Conservation (phyloP, 2,797 vertebrate species). For the Pampus argenteus region DNA sequence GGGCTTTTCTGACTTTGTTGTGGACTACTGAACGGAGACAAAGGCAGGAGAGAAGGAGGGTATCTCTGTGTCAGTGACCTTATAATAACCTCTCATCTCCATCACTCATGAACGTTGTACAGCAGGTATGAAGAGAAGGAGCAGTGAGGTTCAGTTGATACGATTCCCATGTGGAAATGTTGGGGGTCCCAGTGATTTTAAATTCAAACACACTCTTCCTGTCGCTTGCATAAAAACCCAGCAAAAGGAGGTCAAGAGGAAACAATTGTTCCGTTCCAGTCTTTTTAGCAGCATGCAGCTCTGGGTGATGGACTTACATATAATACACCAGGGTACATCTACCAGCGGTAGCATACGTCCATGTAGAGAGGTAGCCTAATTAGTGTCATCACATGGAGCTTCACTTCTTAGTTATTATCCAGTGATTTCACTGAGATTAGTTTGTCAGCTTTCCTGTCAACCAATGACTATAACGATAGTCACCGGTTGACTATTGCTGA, state of each 20-base stretch:
- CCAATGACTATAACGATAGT: too few relatives aligned
- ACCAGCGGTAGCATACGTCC: not conserved
- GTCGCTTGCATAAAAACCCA: constrained; percentile 26
- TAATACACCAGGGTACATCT: not conserved
- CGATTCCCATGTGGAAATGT: not conserved
- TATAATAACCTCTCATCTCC: constrained; percentile 18
- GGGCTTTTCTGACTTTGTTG: constrained; percentile 33
- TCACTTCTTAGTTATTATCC: too few relatives aligned
- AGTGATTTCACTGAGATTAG: too few relatives aligned
- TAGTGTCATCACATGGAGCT: too few relatives aligned
- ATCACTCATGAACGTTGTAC: constrained; percentile 11
- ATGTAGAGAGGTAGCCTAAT: too few relatives aligned
- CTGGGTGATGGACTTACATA: not conserved
- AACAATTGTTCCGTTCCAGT: constrained; percentile 36
- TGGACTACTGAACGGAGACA: constrained; percentile 8
- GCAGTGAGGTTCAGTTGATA: constrained; percentile 1
- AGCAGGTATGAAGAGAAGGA: constrained; percentile 26
- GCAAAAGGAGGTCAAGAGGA: constrained; percentile 49
- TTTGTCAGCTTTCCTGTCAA: too few relatives aligned
- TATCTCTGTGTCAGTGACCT: constrained; percentile 23
- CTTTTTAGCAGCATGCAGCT: constrained; percentile 9
- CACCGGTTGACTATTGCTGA: too few relatives aligned
- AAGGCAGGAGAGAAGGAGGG: constrained; percentile 1
- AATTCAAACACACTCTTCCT: constrained; percentile 8
- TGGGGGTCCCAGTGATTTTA: constrained; percentile 7